These are phyloP conservation scores for Triplophysa yarkandensis DNA, from an alignment of 2,797 vertebrate species.

Conservation along the genomic window DNA sequence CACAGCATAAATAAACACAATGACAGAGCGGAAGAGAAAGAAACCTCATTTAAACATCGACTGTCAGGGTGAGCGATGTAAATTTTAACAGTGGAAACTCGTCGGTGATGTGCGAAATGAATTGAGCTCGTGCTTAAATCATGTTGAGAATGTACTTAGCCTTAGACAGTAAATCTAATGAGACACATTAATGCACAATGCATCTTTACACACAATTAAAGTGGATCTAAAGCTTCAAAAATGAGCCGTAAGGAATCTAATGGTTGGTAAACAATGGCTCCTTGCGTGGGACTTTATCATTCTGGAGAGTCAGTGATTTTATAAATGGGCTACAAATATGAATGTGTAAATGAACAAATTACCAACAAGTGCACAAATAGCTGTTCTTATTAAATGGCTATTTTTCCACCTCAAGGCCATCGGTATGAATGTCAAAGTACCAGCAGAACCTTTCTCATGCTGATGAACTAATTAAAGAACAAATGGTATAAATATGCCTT, in stretches of 20 bases:
- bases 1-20: conserved; percentile 28
- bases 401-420: not conserved
- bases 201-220: conserved; percentile 40
- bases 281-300: not conserved
- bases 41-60: conserved; percentile 13
- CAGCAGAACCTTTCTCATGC: not conserved
- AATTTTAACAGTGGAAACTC: conserved; percentile 16
- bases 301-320: not conserved
- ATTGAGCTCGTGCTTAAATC: conserved; percentile 35
- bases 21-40: not conserved
- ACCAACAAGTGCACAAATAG: conserved; percentile 1
- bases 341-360: not conserved
- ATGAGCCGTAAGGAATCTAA: conserved; percentile 27
- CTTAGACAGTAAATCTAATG: conserved; percentile 23
- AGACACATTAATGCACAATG: conserved; percentile 38
- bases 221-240: conserved; percentile 14
- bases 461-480: too few relatives aligned
- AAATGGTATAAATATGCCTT: not conserved
- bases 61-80: not conserved
- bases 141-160: conserved; percentile 23
- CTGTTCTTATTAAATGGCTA: not conserved
- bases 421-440: not conserved
- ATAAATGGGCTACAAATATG: conserved; percentile 2
- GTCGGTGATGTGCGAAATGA: not conserved
- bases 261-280: conserved; percentile 23